phyloP scores from a whole-genome alignment of 2,113 vertebrate genomes.

The Calidris pygmaea region DNA sequence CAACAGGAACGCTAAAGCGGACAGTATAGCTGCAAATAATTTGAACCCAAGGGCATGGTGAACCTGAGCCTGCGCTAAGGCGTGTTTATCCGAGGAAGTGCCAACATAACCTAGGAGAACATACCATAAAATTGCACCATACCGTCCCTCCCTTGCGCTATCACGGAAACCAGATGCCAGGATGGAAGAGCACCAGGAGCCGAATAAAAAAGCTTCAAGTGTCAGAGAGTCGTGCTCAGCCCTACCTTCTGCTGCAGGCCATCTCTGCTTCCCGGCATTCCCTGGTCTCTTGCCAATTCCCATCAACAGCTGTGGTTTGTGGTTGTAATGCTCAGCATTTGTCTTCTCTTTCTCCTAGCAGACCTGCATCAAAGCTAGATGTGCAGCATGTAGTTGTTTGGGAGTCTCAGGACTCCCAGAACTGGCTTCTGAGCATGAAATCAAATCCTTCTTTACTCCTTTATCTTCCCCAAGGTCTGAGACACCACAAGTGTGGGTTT shows the following conservation, averaged over 20 bases:
- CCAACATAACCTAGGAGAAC: constrained; percentile 24
- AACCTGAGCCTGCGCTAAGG: background rate
- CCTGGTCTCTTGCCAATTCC: constrained; percentile 48
- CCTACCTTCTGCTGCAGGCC: constrained; percentile 51
- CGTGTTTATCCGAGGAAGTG: background rate
- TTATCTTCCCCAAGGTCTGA: background rate
- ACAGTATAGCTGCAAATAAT: background rate
- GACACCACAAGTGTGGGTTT: background rate
- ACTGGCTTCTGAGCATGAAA: background rate
- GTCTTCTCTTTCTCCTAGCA: constrained; percentile 23
- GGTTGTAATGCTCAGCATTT: constrained; percentile 45
- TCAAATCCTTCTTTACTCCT: background rate
- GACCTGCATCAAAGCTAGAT: background rate
- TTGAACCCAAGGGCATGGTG: background rate
- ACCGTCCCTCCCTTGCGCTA: background rate
- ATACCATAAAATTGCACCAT: background rate
- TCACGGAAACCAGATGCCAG: background rate
- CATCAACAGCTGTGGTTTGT: constrained; percentile 51
- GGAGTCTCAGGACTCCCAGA: background rate
- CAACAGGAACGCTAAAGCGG: background rate
- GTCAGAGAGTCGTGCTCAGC: background rate
- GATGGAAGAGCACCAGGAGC: constrained; percentile 25
- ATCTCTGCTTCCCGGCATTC: constrained; percentile 22
- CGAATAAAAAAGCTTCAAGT: background rate
- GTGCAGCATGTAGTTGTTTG: background rate